Conservation (phyloP, 2,113 vertebrate species). For the Panthera leo region DNA sequence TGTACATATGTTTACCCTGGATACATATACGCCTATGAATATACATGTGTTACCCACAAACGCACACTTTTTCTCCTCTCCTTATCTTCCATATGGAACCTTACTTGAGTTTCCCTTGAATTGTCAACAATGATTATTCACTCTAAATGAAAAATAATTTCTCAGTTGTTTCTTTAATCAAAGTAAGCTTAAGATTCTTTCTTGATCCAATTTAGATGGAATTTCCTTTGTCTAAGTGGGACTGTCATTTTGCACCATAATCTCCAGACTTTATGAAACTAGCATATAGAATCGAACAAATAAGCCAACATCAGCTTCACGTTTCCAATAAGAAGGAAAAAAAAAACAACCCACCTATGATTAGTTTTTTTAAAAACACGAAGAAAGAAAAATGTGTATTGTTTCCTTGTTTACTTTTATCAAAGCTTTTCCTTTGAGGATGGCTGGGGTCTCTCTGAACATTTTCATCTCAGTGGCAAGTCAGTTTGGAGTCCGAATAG, state of each 20-base stretch:
- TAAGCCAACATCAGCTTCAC: conserved; percentile 61
- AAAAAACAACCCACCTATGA: not conserved
- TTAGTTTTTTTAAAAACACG: not conserved
- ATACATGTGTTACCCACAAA: not conserved
- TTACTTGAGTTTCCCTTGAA: conserved; percentile 67
- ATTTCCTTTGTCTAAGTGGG: conserved; percentile 75
- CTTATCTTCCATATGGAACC: not conserved
- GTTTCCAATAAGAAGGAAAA: conserved; percentile 38
- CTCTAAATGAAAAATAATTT: conserved; percentile 70
- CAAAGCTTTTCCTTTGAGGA: conserved; percentile 29
- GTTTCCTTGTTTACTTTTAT: conserved; percentile 45
- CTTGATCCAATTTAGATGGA: conserved; percentile 80
- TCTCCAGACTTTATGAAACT: conserved; percentile 70
- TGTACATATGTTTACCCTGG: not conserved
- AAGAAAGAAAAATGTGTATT: not conserved
- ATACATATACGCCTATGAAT: not conserved
- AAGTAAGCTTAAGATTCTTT: conserved; percentile 69
- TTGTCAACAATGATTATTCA: conserved; percentile 61
- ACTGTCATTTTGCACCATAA: conserved; percentile 52
- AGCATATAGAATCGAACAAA: conserved; percentile 66
- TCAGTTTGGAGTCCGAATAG: conserved; percentile 67
- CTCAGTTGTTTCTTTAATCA: conserved; percentile 76
- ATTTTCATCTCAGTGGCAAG: conserved; percentile 63
- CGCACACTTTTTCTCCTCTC: conserved; percentile 31
- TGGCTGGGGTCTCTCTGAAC: not conserved